Evolutionary conservation across 2,113 vertebrate genomes (phyloP).

Genomic region (Gnathochromis pfefferi): DNA sequence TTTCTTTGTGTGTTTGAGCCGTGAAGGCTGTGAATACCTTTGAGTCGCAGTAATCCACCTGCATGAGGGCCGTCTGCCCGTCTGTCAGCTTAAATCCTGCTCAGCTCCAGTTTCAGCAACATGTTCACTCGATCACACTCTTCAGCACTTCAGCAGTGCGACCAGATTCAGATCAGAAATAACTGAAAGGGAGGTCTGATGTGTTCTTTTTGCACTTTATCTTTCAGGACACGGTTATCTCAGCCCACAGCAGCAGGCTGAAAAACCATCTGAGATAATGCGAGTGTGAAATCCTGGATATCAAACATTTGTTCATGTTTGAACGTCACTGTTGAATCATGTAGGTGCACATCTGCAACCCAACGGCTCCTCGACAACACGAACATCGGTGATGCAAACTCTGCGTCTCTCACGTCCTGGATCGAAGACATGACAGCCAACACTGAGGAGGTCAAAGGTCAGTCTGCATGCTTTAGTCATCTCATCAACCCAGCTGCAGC

Average conservation of each 20-base stretch:
- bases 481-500: neutral
- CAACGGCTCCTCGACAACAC: neutral
- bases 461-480: neutral
- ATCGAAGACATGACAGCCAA: neutral
- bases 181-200: neutral
- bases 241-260: neutral
- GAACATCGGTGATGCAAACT: neutral
- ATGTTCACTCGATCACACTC: neutral
- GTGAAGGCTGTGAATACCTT: neutral
- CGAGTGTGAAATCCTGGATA: neutral
- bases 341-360: neutral
- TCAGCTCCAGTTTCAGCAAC: neutral
- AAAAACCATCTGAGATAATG: neutral
- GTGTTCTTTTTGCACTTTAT: neutral
- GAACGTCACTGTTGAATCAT: neutral
- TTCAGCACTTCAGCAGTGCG: neutral
- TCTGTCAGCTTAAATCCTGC: neutral
- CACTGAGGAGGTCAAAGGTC: neutral
- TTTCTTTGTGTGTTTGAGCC: neutral
- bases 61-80: constrained; percentile 17
- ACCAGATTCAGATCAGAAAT: neutral
- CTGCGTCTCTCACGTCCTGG: neutral
- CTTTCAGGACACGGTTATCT: neutral
- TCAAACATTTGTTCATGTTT: neutral
- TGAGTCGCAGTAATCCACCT: neutral